Base-by-base conservation (phyloP, 2,113 vertebrate species). In the Gobiocypris rarus region DNA sequence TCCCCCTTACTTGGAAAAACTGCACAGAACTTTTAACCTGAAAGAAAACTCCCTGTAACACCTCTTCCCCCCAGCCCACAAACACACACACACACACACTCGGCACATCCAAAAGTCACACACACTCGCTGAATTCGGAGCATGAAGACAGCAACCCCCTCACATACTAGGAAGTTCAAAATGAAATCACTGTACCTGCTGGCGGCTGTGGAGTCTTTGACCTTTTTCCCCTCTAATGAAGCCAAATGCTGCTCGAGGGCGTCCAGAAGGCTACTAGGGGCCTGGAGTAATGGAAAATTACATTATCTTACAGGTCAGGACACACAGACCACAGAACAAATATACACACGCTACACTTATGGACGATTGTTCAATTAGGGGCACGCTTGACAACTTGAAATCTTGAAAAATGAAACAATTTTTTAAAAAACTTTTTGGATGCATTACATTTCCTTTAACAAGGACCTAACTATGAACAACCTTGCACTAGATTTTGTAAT, bases 201-300 rank as follows among this genome's bases (percentile, higher is more conserved):
- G 88, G 96, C 96, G 88, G 96, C 96, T 84, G 97, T 98, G 11
- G 96, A 97, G 89, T 98, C 97, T 94, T 98, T 98, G 77, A 98
- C 97, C 94, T 98, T 98, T 93, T 98, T 98, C 87, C 97, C 97
- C 92, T 98, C 97, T 89, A 98, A 94, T 89, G 97, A 98, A 92
- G 96, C 97, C 93, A 98, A 94, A 92, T 98, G 97, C 82, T 98
- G 97, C 92, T 98, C 97, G 93, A 98, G 93, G 91, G 97, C 97
- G 93, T 98, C 97, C 90, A 98, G 94, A 88, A 98, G 96, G 93
- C 97, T 98, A 92, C 97, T 97, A 0, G 97, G 97, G 89, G 97
- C 97, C 97, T 98, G 87, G 34, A 70, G 76, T 54, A 65, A 87
- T 79, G 76, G 63, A 71, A 45, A 88, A 88, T 28, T 65, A 80